phyloP scores from a whole-genome alignment of 2,888 invertebrate species.

The Schizotus pectinicornis region DNA sequence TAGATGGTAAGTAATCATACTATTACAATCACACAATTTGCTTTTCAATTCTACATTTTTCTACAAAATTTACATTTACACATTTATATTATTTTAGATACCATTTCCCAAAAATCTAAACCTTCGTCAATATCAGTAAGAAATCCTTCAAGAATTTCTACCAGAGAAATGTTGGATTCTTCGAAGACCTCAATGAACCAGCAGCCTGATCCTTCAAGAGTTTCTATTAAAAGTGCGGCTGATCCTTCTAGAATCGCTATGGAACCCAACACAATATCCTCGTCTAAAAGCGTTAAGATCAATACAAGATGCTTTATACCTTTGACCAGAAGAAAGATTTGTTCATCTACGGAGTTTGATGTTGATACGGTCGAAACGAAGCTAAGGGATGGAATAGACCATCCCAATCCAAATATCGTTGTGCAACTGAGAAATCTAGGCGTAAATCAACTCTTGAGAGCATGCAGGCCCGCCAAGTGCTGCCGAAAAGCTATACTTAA shows the following conservation, averaged over 20 bases:
- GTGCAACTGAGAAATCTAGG: constrained; percentile 41
- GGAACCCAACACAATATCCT: constrained; percentile 1
- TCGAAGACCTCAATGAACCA: too few species aligned
- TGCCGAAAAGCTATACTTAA: constrained; percentile 44
- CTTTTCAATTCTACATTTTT: too few species aligned
- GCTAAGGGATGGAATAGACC: constrained; percentile 37
- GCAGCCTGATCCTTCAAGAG: background rate
- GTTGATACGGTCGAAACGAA: constrained; percentile 37
- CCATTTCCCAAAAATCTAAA: too few species aligned
- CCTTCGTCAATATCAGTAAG: too few species aligned
- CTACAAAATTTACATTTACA: too few species aligned
- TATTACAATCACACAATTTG: too few species aligned
- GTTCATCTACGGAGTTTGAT: constrained; percentile 44
- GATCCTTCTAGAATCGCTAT: background rate
- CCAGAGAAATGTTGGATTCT: too few species aligned
- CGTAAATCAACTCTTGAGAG: constrained; percentile 43
- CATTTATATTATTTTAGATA: too few species aligned
- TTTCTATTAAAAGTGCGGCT: background rate
- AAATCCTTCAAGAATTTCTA: too few species aligned
- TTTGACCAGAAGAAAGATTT: constrained; percentile 39
- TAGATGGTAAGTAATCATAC: too few species aligned
- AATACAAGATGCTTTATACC: constrained; percentile 32
- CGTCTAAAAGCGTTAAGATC: background rate
- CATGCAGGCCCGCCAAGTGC: constrained; percentile 47
- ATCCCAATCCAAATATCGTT: constrained; percentile 36